Evolutionary conservation across 2,888 invertebrate species (phyloP), one percentile per base, ranked within the genome.

Genomic region (Dicyrtomina minuta): DNA sequence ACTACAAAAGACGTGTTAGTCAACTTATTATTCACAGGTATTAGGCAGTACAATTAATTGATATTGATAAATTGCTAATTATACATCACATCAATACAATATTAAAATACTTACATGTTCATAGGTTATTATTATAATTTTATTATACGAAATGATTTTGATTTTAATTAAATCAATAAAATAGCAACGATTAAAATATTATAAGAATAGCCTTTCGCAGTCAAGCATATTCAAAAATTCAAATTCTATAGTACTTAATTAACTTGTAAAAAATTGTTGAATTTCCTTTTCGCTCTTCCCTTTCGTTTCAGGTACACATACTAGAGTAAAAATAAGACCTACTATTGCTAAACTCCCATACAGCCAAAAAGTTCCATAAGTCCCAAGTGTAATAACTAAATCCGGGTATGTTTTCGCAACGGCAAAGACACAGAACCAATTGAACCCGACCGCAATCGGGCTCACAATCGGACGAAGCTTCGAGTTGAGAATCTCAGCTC

Each of bases 401-500:
- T 70, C 74, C 43, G 75, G 75, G 43, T 73, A 77, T 1, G 73
- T 72, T 71, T 77, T 77, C 2, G 76, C 73, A 8, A 77, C 69
- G 1, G 59, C 58, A 51, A 77, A 77, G 0, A 74, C 76, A 64
- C 66, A 67, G 4, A 77, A 65, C 76, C 76, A 77, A 68, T 77
- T 77, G 8, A 77, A 56, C 1, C 72, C 73, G 6, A 74, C 72
- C 1, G 73, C 73, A 15, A 74, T 44, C 0, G 76, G 76, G 49
- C 70, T 75, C 17, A 77, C 70, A 2, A 72, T 55, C 0, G 69
- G 44, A 46, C 76, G 65, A 24, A 77, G 71, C 27, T 70, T 72
- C 26, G 71, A 62, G 1, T 73, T 55, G 15, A 77, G 26, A 33
- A 77, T 73, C 62, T 77, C 77, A 5, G 77, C 77, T n/a, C 74